Conservation (phyloP, 2,797 vertebrate species). For the Pseudochaenichthys georgianus region DNA sequence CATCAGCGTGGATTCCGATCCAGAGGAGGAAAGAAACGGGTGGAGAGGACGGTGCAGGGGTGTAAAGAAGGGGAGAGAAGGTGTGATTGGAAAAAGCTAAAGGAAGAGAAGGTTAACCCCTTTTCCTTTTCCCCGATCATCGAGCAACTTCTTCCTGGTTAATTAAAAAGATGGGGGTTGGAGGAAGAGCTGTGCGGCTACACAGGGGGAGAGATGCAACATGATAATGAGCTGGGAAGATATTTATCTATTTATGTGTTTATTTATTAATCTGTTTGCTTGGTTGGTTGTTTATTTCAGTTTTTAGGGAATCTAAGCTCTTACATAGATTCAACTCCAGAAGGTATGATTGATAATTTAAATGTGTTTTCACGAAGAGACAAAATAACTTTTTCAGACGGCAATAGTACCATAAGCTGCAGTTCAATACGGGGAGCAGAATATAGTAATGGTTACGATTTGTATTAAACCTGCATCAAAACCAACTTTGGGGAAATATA, state of each 20-base stretch:
- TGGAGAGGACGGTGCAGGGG: slow-evolving; percentile 5
- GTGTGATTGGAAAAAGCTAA: slow-evolving; percentile 6
- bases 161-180: slow-evolving; percentile 44
- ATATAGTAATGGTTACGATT: slow-evolving; percentile 24
- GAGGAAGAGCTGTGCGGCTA: slow-evolving; percentile 18
- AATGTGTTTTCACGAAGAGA: slow-evolving; percentile 34
- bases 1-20: slow-evolving; percentile 9
- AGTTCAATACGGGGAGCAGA: slow-evolving; percentile 26
- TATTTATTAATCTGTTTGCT: slow-evolving; percentile 61
- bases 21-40: slow-evolving; percentile 1
- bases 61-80: not conserved
- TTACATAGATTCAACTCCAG: slow-evolving; percentile 24
- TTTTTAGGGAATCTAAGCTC: slow-evolving; percentile 35
- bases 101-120: slow-evolving; percentile 30
- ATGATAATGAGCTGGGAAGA: slow-evolving; percentile 52
- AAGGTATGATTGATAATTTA: slow-evolving; percentile 52
- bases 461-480: slow-evolving; percentile 46
- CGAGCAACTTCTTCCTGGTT: slow-evolving; percentile 21
- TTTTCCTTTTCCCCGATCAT: slow-evolving; percentile 25
- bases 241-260: slow-evolving; percentile 52
- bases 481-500: slow-evolving; percentile 21
- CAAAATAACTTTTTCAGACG: slow-evolving; percentile 20
- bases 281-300: slow-evolving; percentile 34
- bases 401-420: slow-evolving; percentile 34
- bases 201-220: slow-evolving; percentile 29